Evolutionary conservation across 2,888 invertebrate genomes (phyloP).

Genomic region (Halictus quadricinctus): DNA sequence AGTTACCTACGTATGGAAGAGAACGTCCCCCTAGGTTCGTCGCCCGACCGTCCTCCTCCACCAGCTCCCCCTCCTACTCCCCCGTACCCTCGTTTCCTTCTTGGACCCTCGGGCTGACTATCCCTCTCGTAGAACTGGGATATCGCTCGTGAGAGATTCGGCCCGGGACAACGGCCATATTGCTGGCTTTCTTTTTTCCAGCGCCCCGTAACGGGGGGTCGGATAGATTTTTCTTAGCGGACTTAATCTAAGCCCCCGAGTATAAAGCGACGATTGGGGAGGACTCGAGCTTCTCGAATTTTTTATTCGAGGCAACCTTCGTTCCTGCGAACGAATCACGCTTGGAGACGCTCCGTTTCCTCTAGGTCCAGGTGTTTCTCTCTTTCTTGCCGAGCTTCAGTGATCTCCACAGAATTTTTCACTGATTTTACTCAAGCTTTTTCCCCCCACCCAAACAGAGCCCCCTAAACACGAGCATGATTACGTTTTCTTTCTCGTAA

Average conservation of each 20-base stretch:
- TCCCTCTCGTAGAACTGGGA: conserved; percentile 68
- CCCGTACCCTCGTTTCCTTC: conserved; percentile 57
- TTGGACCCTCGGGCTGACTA: conserved; percentile 65
- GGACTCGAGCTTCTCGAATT: conserved; percentile 49
- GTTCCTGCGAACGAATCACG: conserved; percentile 13
- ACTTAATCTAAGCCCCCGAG: conserved; percentile 81
- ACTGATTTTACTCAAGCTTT: neutral
- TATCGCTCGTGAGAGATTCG: conserved; percentile 74
- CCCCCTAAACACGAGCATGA: too few species aligned
- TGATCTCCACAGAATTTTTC: neutral
- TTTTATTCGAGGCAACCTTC: conserved; percentile 39
- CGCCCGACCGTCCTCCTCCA: conserved; percentile 24
- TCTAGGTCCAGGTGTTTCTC: neutral
- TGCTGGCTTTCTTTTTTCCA: conserved; percentile 75
- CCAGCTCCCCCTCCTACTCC: neutral
- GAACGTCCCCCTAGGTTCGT: conserved; percentile 45
- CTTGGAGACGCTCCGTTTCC: neutral
- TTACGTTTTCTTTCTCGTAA: too few species aligned
- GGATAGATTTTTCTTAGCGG: conserved; percentile 81
- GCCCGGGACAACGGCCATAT: conserved; percentile 78
- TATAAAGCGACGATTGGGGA: conserved; percentile 77
- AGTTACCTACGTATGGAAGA: conserved; percentile 78
- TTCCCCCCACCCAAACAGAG: neutral
- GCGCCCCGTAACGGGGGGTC: conserved; percentile 53
- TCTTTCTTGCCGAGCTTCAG: neutral